A percentile compares a stretch with the other conserved stretches of the same genome.
Conservation (phyloP, 2,797 vertebrate genomes). For the Sternotherus odoratus region DNA sequence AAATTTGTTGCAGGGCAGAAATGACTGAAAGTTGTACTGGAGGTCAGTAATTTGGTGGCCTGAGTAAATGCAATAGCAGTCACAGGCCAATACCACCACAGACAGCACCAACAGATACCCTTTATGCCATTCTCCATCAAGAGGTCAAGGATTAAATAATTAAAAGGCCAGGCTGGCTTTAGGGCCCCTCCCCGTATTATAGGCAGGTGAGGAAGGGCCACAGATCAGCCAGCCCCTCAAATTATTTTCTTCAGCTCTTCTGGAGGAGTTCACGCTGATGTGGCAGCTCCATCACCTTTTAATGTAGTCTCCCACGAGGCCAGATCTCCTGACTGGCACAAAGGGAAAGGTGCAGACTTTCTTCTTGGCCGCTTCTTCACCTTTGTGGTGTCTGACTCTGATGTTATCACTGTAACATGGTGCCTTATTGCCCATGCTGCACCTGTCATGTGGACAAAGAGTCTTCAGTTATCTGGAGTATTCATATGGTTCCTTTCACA, state of each 20-base stretch:
- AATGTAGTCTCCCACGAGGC: not conserved
- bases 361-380: not conserved
- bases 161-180: not conserved
- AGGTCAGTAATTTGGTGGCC: not conserved
- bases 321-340: not conserved
- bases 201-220: not conserved
- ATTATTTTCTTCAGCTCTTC: not conserved
- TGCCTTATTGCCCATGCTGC: not conserved
- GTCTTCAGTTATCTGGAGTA: not conserved
- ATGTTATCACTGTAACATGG: not conserved
- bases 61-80: not conserved
- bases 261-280: not conserved
- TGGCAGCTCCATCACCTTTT: not conserved
- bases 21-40: not conserved
- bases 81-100: fast-evolving
- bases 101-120: not conserved
- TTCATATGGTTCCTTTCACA: not conserved
- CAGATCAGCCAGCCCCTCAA: not conserved
- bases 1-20: not conserved
- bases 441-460: not conserved
- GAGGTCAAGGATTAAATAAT: not conserved
- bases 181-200: not conserved
- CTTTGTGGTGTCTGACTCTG: not conserved
- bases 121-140: not conserved
- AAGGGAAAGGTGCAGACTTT: not conserved